Evolutionary conservation across 1,140 invertebrate species (phyloP), one percentile per base, ranked within the genome.

Genomic region (Xylocopa sonorina): DNA sequence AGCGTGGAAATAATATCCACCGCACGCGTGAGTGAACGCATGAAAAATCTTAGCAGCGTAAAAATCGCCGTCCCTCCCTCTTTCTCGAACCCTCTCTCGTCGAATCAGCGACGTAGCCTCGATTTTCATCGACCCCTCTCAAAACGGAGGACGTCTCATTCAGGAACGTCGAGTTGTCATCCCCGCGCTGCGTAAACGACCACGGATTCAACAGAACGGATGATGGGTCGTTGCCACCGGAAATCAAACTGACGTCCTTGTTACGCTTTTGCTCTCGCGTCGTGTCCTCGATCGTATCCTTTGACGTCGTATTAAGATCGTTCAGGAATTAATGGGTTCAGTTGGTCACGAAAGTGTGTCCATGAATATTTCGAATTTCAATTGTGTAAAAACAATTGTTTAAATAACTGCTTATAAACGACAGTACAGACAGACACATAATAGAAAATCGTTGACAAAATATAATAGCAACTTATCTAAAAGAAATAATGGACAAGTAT

Each of bases 81-180:
- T n/a, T n/a, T n/a, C n/a, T n/a, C n/a, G 77, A 55, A 29, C 63
- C 64, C 63, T 34, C 63, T 51, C 51, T 29, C 41, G 34, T n/a
- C n/a, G 29, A 72, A 60, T 60, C 55, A 48, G 18, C 76, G 55
- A 74, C 73, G 87, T 88, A n/a, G n/a, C 82, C 63, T 86, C 38
- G 53, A 64, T 66, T 64, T 34, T 41, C 24, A n/a, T 10, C 50
- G 38, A 83, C 84, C 83, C 85, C 85, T 86, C 80, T 88, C 82
- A 32, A 81, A 78, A 84, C 63, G 69, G 67, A 86, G 84, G 84
- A 89, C 60, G 82, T 88, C 82, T 87, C 87, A 89, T 89, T 89
- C 89, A 85, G 82, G 75, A 83, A 82, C 85, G 87, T 89, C 84
- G 86, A 87, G 89, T 91, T 89, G 88, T 91, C 89, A 90, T 88